Percentiles rank a stretch among this genome's conserved stretches.
These are phyloP conservation scores for Trialeurodes vaporariorum DNA, from an alignment of 1,140 invertebrate species.

Conservation along the genomic window DNA sequence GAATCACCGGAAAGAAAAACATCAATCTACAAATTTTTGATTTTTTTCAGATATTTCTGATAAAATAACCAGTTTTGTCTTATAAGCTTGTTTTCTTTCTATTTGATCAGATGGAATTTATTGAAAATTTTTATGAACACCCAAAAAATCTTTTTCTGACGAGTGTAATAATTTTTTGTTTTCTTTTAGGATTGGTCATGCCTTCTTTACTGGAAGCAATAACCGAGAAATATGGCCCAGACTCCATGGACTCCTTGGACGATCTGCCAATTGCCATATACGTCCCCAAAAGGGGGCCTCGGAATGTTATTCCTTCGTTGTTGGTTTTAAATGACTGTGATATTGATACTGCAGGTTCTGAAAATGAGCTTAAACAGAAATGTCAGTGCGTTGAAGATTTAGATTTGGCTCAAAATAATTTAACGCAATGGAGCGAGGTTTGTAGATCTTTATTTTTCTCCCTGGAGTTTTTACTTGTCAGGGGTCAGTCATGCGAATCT, in stretches of 20 bases:
- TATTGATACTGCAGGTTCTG: slow-evolving; percentile 74
- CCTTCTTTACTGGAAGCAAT: slow-evolving; percentile 72
- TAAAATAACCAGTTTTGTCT: too few species aligned
- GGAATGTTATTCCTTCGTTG: slow-evolving; percentile 63
- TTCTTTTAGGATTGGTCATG: slow-evolving; percentile 40
- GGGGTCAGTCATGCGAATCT: too few species aligned
- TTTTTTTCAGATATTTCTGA: too few species aligned
- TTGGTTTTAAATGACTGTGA: slow-evolving; percentile 80
- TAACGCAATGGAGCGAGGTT: slow-evolving; percentile 74
- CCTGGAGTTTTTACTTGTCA: too few species aligned
- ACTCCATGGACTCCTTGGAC: slow-evolving; percentile 35
- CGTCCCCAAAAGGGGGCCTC: slow-evolving; percentile 65
- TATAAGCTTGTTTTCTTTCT: too few species aligned
- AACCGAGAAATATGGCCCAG: slow-evolving; percentile 66
- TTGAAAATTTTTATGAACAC: too few species aligned
- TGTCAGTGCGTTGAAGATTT: slow-evolving; percentile 77
- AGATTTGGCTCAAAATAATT: slow-evolving; percentile 79
- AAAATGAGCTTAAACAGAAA: slow-evolving; percentile 58
- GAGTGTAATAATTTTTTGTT: too few species aligned
- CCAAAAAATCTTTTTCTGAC: too few species aligned
- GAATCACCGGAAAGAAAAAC: too few species aligned
- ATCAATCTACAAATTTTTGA: too few species aligned
- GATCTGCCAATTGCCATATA: slow-evolving; percentile 58
- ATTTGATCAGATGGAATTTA: too few species aligned
- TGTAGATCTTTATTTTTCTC: too few species aligned